Base-by-base conservation (phyloP, 2,888 invertebrate genomes). In the Dicyrtomina minuta region DNA sequence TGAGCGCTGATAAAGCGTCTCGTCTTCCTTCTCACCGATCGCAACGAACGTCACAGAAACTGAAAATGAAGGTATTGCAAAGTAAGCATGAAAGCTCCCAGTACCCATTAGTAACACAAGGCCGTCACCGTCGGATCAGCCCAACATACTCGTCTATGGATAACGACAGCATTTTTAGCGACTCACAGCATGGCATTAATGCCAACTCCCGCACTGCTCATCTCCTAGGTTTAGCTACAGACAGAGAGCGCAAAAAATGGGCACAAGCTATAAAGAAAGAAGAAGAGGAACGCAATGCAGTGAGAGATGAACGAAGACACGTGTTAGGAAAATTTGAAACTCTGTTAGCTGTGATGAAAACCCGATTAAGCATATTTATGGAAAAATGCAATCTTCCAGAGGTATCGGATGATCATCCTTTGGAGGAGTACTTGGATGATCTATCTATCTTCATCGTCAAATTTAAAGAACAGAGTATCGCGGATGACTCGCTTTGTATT, bases 171-270 rank as follows among this genome's bases (percentile, higher is more conserved):
- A 53, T 49, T 20, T 33, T 64, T 13, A 64, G 64, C 39, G 26
- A 55, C n/a, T 26, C 26, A 26, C 55, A 55, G 26, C 24, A 26
- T 26, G 24, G 33, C 22, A 5, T 33, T 3, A 8, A 5, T 33
- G 33, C 33, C 33, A 33, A 33, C 33, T 68, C 68, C 2, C 24
- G 68, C 33, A 24, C 68, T 4, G 27, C 43, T 2, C 60, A 60
- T 17, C 8, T 61, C 3, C 22, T 39, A n/a, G 33, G 46, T 1
- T n/a, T 68, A 15, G 68, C 68, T 39, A 61, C 49, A n/a, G 26
- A 51, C 15, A 26, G 15, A 15, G 68, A 68, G 22, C 41, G 46
- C 2, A 39, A 43, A 17, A 60, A 68, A n/a, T 60, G 68, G 60
- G n/a, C 20, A 22, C 6, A n/a, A 2, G 59, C 60, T 13, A 20